Percentiles rank a stretch among this genome's conserved stretches.
These are phyloP conservation scores for Paratilapia polleni DNA, from an alignment of 2,113 vertebrate genomes.

Conservation along the genomic window DNA sequence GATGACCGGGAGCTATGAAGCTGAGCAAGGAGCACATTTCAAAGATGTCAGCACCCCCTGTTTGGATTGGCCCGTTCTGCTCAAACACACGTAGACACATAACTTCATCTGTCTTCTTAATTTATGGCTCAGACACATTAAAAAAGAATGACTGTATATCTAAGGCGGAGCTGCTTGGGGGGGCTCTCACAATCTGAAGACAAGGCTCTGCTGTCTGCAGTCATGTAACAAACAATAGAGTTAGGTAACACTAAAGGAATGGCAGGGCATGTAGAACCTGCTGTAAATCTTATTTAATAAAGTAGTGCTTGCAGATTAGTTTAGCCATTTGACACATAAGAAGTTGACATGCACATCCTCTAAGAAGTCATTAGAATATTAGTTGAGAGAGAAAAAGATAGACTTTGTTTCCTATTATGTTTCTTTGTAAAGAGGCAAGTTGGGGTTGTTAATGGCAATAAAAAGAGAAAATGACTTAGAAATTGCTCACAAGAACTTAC, in stretches of 20 bases:
- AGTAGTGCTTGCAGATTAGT: neutral
- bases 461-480: neutral
- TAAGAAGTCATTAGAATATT: conserved; percentile 22
- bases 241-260: conserved; percentile 29
- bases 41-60: conserved; percentile 55
- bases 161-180: conserved; percentile 13
- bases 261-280: conserved; percentile 1
- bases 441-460: neutral
- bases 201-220: conserved; percentile 38
- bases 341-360: neutral
- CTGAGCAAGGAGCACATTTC: conserved; percentile 50
- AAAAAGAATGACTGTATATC: conserved; percentile 37
- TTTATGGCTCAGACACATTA: conserved; percentile 51
- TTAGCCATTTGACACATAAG: conserved; percentile 31
- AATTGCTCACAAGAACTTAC: neutral
- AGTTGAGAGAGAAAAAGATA: conserved; percentile 4
- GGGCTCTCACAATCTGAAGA: conserved; percentile 34
- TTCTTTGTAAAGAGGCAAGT: neutral
- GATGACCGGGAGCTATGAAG: conserved; percentile 27
- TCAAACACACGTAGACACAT: conserved; percentile 32
- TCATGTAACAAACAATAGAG: conserved; percentile 25
- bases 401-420: neutral
- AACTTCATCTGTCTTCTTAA: conserved; percentile 58
- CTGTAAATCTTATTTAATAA: conserved; percentile 34
- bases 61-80: conserved; percentile 55